Evolutionary conservation across 1,140 invertebrate genomes (phyloP).

Genomic region (Pantala flavescens): DNA sequence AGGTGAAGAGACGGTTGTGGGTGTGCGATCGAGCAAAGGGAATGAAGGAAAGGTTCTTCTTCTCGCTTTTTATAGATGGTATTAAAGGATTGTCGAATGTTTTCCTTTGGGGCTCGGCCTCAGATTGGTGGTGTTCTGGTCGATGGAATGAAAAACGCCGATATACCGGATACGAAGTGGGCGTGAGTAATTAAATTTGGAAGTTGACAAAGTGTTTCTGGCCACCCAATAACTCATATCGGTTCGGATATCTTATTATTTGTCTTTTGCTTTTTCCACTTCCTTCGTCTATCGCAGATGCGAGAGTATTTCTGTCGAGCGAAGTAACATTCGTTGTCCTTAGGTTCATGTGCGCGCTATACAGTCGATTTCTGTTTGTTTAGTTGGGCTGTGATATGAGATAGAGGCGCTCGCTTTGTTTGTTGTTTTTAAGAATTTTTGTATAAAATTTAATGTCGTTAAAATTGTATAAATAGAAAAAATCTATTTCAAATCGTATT

Average conservation of each 20-base stretch:
- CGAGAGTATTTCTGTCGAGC: no score
- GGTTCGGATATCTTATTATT: constrained; percentile 7
- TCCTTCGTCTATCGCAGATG: background rate
- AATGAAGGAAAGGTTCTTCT: background rate
- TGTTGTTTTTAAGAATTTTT: no score
- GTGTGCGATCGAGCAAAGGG: background rate
- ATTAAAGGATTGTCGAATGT: no score
- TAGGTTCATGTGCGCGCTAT: no score
- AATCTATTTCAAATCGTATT: no score
- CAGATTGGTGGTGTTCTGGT: background rate
- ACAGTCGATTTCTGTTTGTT: no score
- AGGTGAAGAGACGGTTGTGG: background rate
- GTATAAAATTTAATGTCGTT: no score
- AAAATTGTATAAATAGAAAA: no score
- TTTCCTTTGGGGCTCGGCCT: background rate
- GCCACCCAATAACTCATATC: constrained; percentile 8
- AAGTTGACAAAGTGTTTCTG: constrained; percentile 9
- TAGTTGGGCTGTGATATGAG: no score
- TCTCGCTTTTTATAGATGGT: background rate
- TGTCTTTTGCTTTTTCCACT: background rate
- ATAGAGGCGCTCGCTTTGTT: no score
- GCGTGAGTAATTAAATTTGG: constrained; percentile 3
- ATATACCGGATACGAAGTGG: background rate
- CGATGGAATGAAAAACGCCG: background rate
- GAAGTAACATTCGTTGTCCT: no score